Percentiles rank a stretch among this genome's conserved stretches.
These are phyloP conservation scores for Eupeodes luniger DNA, from an alignment of 2,888 invertebrate species.

Conservation along the genomic window DNA sequence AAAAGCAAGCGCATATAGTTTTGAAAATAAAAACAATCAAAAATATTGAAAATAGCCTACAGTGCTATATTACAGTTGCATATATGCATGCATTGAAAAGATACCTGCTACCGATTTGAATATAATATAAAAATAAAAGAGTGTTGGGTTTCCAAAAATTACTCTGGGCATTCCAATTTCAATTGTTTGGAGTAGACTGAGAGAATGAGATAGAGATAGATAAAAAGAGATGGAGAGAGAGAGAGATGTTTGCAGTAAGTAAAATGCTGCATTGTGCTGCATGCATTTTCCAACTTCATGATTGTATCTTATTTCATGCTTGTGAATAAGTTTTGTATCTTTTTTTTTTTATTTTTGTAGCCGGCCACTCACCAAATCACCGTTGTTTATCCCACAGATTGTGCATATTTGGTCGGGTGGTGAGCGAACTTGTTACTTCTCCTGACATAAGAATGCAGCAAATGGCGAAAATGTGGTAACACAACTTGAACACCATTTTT, in stretches of 20 bases:
- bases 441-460: slow-evolving; percentile 61
- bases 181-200: neutral
- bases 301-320: slow-evolving; percentile 63
- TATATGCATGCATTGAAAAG: too few relatives aligned
- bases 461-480: slow-evolving; percentile 60
- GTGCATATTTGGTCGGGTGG: slow-evolving; percentile 25
- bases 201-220: too few relatives aligned
- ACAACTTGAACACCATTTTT: slow-evolving; percentile 40
- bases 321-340: slow-evolving; percentile 39
- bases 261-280: slow-evolving; percentile 52
- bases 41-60: slow-evolving; percentile 13
- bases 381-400: slow-evolving; percentile 45
- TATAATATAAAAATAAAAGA: too few relatives aligned
- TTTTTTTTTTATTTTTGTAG: slow-evolving; percentile 21
- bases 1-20: slow-evolving; percentile 3
- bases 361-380: slow-evolving; percentile 53
- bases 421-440: slow-evolving; percentile 47
- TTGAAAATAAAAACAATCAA: neutral
- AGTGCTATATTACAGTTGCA: slow-evolving; percentile 19
- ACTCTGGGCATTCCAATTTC: slow-evolving; percentile 37
- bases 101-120: neutral
- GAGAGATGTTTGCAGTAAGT: slow-evolving; percentile 7
- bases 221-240: neutral
- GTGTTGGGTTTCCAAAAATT: slow-evolving; percentile 51
- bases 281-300: slow-evolving; percentile 32